Evolutionary conservation across 2,888 invertebrate species (phyloP), one percentile per base, ranked within the genome.

Genomic region (Icerya purchasi): DNA sequence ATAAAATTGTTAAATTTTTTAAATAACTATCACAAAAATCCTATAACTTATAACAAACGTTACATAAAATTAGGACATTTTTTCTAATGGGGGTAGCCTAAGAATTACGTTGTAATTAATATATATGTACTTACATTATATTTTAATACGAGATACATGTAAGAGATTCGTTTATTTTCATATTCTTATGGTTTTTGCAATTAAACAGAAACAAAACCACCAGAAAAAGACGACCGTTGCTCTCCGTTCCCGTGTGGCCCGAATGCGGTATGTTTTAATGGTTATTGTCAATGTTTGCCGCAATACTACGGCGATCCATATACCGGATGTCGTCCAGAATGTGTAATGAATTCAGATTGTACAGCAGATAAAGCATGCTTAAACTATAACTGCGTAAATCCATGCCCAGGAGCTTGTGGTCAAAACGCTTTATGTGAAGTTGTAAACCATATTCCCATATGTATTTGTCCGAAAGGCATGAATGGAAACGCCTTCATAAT

Each of bases 251-350:
- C 84, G 21, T 85, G 84, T 68, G 84, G 83, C 20, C 65, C 75
- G 14, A 76, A 76, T 65, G 74, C 79, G 8, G 72, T 74, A 58
- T 75, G 75, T 67, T 72, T 73, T 63, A 77, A 80, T 65, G 82
- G 82, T 64, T 82, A 82, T 22, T 87, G 86, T 68, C 77, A 79
- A 19, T 87, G 87, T 68, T 69, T 81, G 60, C 72, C 75, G n/a
- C 83, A 83, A 66, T 84, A 82, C 68, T 77, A 78, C 61, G 86
- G 86, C 53, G 82, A 85, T 72, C 85, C 86, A 49, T 82, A 81
- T 67, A 70, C 76, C 25, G 81, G 81, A 22, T 86, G 86, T 67
- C 77, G 82, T 64, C 86, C 86, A 1, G 86, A 87, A 73, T 87
- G 87, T 69, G 75, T 84, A 21, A 75, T 81, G 20, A 87, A 82